Conservation (phyloP, 1,140 invertebrate species). For the Drosophila erecta region DNA sequence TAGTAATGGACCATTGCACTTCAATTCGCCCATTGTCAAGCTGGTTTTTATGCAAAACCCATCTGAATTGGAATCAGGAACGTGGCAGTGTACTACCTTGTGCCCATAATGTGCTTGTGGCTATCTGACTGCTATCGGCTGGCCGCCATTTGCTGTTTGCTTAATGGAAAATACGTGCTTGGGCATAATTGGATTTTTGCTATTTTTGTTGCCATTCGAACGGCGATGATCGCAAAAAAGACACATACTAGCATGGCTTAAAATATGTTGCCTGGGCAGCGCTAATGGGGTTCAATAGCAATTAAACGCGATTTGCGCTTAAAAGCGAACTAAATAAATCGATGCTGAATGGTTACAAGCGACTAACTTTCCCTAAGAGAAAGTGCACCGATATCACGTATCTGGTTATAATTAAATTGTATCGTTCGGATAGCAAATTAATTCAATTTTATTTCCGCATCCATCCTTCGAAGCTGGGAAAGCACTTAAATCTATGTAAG, state of each 20-base stretch:
- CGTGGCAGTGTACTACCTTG: slow-evolving; percentile 34
- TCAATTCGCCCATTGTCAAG: no score
- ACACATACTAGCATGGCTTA: slow-evolving; percentile 44
- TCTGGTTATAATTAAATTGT: slow-evolving; percentile 42
- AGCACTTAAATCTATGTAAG: slow-evolving; percentile 34
- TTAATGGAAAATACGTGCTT: slow-evolving; percentile 78
- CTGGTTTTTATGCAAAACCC: not conserved
- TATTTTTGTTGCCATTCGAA: slow-evolving; percentile 50
- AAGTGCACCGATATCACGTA: slow-evolving; percentile 29
- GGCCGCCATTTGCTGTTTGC: slow-evolving; percentile 59
- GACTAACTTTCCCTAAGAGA: slow-evolving; percentile 24
- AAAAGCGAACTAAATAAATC: slow-evolving; percentile 29
- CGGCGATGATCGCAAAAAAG: slow-evolving; percentile 33
- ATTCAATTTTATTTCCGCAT: slow-evolving; percentile 43
- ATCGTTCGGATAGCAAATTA: slow-evolving; percentile 38
- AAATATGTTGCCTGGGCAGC: slow-evolving; percentile 53
- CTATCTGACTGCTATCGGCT: slow-evolving; percentile 46
- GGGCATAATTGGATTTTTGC: slow-evolving; percentile 72
- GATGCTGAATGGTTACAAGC: not conserved
- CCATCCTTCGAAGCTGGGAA: slow-evolving; percentile 6
- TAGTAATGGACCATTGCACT: no score
- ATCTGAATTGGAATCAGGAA: slow-evolving; percentile 6
- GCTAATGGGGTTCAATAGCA: slow-evolving; percentile 56
- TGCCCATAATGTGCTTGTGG: slow-evolving; percentile 49
- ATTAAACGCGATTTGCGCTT: slow-evolving; percentile 26